A percentile compares a stretch with the other conserved stretches of the same genome.
Evolutionary conservation across 2,888 invertebrate species (phyloP).

Genomic region (Alcis repandata): DNA sequence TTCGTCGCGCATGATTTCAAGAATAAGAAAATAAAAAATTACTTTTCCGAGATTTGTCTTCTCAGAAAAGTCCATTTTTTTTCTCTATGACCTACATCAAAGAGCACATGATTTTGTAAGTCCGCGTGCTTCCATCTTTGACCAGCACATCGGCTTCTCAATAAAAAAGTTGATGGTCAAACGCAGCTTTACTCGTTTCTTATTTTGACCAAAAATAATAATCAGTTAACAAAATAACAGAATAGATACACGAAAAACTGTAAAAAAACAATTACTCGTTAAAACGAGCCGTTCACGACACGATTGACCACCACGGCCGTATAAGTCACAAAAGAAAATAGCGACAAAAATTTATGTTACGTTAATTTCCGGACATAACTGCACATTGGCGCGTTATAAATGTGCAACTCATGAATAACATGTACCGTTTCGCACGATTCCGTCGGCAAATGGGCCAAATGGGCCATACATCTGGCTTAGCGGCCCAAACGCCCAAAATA

Average conservation of each 20-base stretch:
- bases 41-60: too few relatives aligned
- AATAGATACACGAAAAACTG: neutral
- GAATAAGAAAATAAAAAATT: too few relatives aligned
- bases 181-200: too few relatives aligned
- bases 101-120: too few relatives aligned
- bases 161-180: too few relatives aligned
- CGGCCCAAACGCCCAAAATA: slow-evolving; percentile 79
- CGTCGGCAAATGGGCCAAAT: slow-evolving; percentile 81
- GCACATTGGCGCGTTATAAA: slow-evolving; percentile 73
- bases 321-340: slow-evolving; percentile 41
- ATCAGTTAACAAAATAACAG: too few relatives aligned
- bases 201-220: too few relatives aligned
- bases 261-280: slow-evolving; percentile 28
- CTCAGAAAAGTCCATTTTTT: too few relatives aligned
- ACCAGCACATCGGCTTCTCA: too few relatives aligned
- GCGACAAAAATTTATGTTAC: slow-evolving; percentile 54
- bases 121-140: too few relatives aligned
- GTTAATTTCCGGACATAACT: slow-evolving; percentile 69
- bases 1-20: neutral
- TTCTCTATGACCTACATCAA: too few relatives aligned
- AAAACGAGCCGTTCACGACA: slow-evolving; percentile 24
- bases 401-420: slow-evolving; percentile 76
- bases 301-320: slow-evolving; percentile 37
- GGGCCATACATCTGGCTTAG: slow-evolving; percentile 82
- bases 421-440: slow-evolving; percentile 72